A percentile compares a stretch with the other conserved stretches of the same genome.
phyloP scores from a whole-genome alignment of 2,113 vertebrate genomes.

The Melanocharis versteri region DNA sequence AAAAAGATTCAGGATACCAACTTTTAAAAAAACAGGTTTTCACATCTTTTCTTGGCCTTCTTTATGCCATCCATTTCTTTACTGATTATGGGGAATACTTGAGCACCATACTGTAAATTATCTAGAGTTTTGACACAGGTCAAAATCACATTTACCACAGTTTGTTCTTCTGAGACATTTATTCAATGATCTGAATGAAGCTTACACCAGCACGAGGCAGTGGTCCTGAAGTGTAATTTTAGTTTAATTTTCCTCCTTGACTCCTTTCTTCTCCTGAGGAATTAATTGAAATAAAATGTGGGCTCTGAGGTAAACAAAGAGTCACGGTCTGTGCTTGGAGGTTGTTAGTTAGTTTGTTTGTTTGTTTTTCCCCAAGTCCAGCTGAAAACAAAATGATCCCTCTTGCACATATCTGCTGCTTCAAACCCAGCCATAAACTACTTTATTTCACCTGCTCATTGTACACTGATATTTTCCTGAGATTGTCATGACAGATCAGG shows the following conservation, averaged over 20 bases:
- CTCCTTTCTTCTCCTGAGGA: not conserved
- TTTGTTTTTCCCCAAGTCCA: not conserved
- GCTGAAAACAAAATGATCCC: not conserved
- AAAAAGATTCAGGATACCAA: not conserved
- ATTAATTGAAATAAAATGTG: not conserved
- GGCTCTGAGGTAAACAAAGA: not conserved
- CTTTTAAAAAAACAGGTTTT: not conserved
- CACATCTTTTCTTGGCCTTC: not conserved
- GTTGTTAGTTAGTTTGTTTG: not conserved
- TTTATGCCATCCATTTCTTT: not conserved
- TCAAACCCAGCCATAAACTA: not conserved
- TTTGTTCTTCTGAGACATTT: not conserved
- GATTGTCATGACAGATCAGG: not conserved
- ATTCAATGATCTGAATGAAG: not conserved
- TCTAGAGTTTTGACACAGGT: not conserved
- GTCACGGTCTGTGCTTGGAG: not conserved
- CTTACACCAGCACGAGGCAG: not conserved
- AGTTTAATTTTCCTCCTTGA: not conserved
- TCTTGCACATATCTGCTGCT: accelerated
- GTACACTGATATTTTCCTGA: not conserved
- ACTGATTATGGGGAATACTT: not conserved
- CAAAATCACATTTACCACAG: not conserved
- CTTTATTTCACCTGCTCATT: not conserved
- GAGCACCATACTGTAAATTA: not conserved
- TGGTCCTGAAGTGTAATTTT: not conserved